Conservation (phyloP, 2,888 invertebrate genomes). For the Doris montereyensis region DNA sequence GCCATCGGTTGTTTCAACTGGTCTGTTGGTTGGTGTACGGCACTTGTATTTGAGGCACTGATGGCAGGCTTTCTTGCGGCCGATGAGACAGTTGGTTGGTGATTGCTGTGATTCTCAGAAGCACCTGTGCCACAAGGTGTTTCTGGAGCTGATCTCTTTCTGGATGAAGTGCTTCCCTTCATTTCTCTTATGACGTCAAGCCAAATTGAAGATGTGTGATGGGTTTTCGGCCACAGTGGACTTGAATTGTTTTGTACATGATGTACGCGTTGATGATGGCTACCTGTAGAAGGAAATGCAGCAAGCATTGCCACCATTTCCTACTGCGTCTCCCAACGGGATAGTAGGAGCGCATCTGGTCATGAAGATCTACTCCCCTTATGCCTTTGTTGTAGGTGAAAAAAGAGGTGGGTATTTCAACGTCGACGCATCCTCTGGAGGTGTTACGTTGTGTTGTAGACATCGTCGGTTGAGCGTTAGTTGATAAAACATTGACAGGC, state of each 20-base stretch:
- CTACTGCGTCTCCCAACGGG: constrained; percentile 22
- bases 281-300: constrained; percentile 29
- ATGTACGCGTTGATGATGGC: constrained; percentile 34
- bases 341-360: constrained; percentile 32
- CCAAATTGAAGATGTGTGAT: too few species aligned
- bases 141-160: too few species aligned
- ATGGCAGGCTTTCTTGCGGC: too few species aligned
- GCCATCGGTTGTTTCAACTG: too few species aligned
- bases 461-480: constrained; percentile 16
- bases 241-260: constrained; percentile 18
- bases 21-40: too few species aligned
- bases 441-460: neutral
- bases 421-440: neutral
- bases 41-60: too few species aligned
- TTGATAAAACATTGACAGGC: constrained; percentile 34
- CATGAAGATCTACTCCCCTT: constrained; percentile 37
- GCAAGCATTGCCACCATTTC: constrained; percentile 34
- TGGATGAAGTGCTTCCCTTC: too few species aligned
- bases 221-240: neutral
- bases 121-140: too few species aligned
- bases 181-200: too few species aligned
- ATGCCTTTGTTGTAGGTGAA: constrained; percentile 28
- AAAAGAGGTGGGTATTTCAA: neutral
- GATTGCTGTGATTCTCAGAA: too few species aligned
- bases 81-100: too few species aligned